A percentile compares a stretch with the other conserved stretches of the same genome.
Evolutionary conservation across 1,140 invertebrate genomes (phyloP).

Genomic region (Cotesia glomerata): DNA sequence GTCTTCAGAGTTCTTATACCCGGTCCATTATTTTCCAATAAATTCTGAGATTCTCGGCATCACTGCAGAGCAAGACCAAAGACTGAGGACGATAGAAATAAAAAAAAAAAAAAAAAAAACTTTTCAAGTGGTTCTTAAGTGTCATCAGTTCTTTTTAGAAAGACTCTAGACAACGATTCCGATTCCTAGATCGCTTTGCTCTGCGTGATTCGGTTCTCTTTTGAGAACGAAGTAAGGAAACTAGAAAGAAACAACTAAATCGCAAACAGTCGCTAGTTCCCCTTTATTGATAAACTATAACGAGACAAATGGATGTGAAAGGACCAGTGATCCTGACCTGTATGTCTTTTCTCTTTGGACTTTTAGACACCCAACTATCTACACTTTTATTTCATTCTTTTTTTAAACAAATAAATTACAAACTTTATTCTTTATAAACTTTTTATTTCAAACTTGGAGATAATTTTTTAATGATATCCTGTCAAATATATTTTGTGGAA

Average conservation of each 20-base stretch:
- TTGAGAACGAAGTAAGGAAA: too few relatives aligned
- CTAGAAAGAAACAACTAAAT: background rate
- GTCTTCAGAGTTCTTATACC: background rate
- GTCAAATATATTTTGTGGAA: too few relatives aligned
- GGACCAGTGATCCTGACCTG: background rate
- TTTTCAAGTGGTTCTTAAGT: slow-evolving; percentile 53
- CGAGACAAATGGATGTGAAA: slow-evolving; percentile 49
- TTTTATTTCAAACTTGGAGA: too few relatives aligned
- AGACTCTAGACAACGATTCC: background rate
- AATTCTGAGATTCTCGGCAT: slow-evolving; percentile 33
- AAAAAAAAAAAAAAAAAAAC: slow-evolving; percentile 14
- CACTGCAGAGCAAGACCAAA: slow-evolving; percentile 26
- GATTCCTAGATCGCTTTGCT: slow-evolving; percentile 25
- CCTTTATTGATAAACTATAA: slow-evolving; percentile 52
- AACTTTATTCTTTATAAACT: too few relatives aligned
- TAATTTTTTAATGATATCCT: too few relatives aligned
- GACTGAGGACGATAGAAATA: background rate
- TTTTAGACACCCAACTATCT: background rate
- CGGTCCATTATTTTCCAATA: slow-evolving; percentile 33
- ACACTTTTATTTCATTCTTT: too few relatives aligned
- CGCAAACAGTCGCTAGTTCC: background rate
- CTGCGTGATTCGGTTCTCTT: background rate
- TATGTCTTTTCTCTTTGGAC: background rate
- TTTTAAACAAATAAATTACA: background rate
- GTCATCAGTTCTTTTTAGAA: slow-evolving; percentile 38